Evolutionary conservation across 2,113 vertebrate genomes (phyloP).

Genomic region (Tachysurus vachellii): DNA sequence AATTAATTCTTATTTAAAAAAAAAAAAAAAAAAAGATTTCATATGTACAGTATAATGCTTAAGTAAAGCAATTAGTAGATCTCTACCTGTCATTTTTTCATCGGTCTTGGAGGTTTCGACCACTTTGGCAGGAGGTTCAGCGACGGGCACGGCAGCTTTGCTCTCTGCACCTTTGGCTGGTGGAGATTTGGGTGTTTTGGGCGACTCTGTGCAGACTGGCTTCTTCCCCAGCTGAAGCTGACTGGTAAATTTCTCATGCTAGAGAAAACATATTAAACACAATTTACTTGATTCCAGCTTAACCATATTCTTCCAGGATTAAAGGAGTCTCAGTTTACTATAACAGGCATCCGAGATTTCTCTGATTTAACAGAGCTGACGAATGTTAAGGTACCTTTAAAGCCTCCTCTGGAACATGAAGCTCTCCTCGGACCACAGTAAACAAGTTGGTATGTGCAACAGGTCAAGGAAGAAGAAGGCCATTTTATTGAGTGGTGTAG

Average conservation of each 20-base stretch:
- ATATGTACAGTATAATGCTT: neutral
- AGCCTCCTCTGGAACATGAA: constrained; percentile 96
- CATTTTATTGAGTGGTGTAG: neutral
- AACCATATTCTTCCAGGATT: neutral
- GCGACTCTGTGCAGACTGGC: constrained; percentile 76
- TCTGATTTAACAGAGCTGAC: neutral
- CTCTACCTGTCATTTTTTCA: constrained; percentile 82
- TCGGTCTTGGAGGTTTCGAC: constrained; percentile 81
- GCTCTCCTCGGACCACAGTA: constrained; percentile 92
- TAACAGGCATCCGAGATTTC: neutral
- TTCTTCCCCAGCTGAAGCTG: constrained; percentile 93
- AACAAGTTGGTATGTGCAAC: constrained; percentile 96
- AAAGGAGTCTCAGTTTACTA: neutral
- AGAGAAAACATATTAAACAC: constrained; percentile 14
- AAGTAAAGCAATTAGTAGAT: neutral
- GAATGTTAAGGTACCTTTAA: constrained; percentile 84
- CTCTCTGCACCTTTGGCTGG: constrained; percentile 69
- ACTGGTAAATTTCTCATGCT: constrained; percentile 99
- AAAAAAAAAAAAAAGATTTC: neutral
- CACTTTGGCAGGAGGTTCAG: constrained; percentile 73
- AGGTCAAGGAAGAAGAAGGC: constrained; percentile 73
- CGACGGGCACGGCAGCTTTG: constrained; percentile 67
- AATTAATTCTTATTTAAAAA: neutral
- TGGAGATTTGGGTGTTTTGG: constrained; percentile 77
- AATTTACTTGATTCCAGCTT: neutral